These are phyloP conservation scores for Emmelina monodactyla DNA, from an alignment of 2,888 invertebrate genomes.

Conservation along the genomic window DNA sequence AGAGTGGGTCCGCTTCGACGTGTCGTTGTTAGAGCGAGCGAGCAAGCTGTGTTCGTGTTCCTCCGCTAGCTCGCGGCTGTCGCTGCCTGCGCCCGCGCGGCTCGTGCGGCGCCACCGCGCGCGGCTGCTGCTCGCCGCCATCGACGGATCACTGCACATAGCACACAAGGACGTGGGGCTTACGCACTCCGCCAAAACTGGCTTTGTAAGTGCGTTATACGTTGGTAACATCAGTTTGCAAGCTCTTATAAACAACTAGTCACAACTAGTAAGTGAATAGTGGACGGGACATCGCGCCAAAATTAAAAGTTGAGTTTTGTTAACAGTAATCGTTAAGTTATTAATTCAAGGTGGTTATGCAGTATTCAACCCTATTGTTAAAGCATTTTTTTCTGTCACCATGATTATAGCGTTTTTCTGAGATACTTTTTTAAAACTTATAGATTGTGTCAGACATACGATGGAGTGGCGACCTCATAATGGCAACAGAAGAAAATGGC, in stretches of 20 bases:
- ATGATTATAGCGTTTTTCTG: no score
- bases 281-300: no score
- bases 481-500: slow-evolving; percentile 46
- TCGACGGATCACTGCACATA: slow-evolving; percentile 77
- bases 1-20: slow-evolving; percentile 77
- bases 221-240: no score
- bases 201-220: slow-evolving; percentile 38
- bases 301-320: no score
- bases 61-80: slow-evolving; percentile 63
- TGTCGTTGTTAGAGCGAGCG: slow-evolving; percentile 68
- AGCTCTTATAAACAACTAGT: no score
- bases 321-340: no score
- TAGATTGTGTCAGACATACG: slow-evolving; percentile 48
- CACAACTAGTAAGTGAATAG: no score
- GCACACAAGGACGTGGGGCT: slow-evolving; percentile 74
- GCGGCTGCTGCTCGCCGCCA: slow-evolving; percentile 19
- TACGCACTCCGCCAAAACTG: slow-evolving; percentile 40
- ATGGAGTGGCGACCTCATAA: slow-evolving; percentile 42
- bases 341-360: no score
- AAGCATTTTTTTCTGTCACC: no score
- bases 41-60: slow-evolving; percentile 46
- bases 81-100: slow-evolving; percentile 64
- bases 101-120: slow-evolving; percentile 57
- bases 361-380: no score
- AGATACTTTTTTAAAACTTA: no score